Base-by-base conservation (phyloP, 1,140 invertebrate genomes). In the Atta colombica region DNA sequence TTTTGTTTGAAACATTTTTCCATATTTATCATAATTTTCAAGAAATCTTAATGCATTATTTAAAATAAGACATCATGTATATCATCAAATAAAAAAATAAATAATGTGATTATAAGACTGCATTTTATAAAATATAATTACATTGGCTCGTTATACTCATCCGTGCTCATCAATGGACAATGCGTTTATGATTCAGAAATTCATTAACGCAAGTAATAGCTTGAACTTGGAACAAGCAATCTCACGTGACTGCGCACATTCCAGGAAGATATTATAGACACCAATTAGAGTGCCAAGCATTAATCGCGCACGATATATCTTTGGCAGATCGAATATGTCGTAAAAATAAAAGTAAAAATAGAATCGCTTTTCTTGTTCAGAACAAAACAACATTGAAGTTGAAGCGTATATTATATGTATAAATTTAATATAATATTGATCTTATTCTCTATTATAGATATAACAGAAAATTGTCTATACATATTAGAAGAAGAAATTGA, bases 241-340 rank as follows among this genome's bases (percentile, higher is more conserved):
- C 53, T 75, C 61, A 25, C 39, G 49, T 68, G 58, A 78, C 53
- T 71, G 45, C 49, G 25, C 65, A 78, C 49, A 66, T 53, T 16
- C 51, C 45, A 53, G 39, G 49, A 53, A 87, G 69, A 18, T 18
- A 71, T 72, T 72, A 55, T 31, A 39, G 14, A 68, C 14, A 14
- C 69, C 60, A 82, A 74, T 87, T 87, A 82, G 28, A 35, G 31
- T 39, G 3, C 5, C 61, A 65, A 45, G 39, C 18, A 35, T 66
- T 66, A 66, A 35, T 66, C 18, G 31, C 10, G 65, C 31, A 66
- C 65, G 65, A 39, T 66, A 21, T 21, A 39, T 66, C 65, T 35
- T 35, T 66, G 31, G 3, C 8, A 39, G 31, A 39, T 66, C 18
- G 10, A 66, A 39, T 39, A 18, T 66, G 18, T 39, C n/a, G 65